These are phyloP conservation scores for Myiopsitta monachus DNA, from an alignment of 2,113 vertebrate genomes.

Conservation along the genomic window DNA sequence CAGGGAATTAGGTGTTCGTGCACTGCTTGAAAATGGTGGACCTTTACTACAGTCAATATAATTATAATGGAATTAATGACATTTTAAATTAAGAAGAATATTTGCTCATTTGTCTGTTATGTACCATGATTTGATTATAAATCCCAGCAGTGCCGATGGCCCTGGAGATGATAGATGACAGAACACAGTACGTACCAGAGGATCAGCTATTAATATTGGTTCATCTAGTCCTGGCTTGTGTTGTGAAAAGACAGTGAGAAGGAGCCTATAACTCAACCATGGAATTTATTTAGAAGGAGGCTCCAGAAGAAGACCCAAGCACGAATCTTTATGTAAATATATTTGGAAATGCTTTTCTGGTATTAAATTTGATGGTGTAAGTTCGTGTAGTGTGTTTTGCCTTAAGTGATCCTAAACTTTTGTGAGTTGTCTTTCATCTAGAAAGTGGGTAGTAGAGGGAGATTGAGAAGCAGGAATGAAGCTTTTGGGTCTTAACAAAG, in stretches of 20 bases:
- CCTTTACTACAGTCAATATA: background rate
- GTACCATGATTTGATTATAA: background rate
- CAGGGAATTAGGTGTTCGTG: background rate
- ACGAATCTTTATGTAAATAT: background rate
- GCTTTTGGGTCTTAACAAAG: background rate
- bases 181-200: background rate
- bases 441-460: background rate
- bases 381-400: background rate
- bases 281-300: background rate
- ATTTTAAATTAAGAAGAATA: background rate
- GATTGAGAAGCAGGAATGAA: background rate
- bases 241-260: background rate
- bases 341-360: background rate
- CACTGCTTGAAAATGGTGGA: background rate
- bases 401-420: background rate
- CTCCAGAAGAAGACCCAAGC: background rate
- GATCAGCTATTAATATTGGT: background rate
- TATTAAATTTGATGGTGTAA: background rate
- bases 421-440: background rate
- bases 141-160: background rate
- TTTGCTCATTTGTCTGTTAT: background rate
- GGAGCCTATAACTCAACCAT: accelerated
- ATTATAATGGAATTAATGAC: background rate
- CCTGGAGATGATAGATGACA: background rate
- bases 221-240: background rate